Percentiles rank a stretch among this genome's conserved stretches.
phyloP scores from a whole-genome alignment of 2,797 vertebrate species.

The Hemibagrus guttatus region DNA sequence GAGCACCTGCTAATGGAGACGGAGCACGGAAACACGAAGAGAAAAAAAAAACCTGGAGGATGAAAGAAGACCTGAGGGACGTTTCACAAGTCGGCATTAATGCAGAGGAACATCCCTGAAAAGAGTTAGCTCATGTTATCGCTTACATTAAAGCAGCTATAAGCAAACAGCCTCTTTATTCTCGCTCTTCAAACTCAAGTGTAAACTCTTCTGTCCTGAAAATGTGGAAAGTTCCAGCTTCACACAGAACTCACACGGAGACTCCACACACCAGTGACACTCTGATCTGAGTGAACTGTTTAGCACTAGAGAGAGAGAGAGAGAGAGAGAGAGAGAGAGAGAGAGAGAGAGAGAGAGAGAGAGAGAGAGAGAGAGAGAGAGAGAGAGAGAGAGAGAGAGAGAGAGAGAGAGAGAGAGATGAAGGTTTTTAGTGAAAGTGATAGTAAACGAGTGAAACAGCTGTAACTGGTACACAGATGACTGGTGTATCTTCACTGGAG shows the following conservation, averaged over 20 bases:
- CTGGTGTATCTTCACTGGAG: neutral
- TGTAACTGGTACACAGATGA: neutral
- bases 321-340: neutral
- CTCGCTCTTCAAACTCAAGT: neutral
- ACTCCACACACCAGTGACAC: too few species aligned
- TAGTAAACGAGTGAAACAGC: neutral
- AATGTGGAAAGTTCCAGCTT: too few species aligned
- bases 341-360: neutral
- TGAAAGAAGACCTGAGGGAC: neutral
- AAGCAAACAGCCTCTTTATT: neutral
- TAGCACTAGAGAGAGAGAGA: too few species aligned
- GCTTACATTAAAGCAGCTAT: neutral
- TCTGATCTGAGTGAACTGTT: too few species aligned
- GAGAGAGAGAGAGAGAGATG: neutral
- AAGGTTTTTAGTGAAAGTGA: neutral
- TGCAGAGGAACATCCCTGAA: neutral
- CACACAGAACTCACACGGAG: too few species aligned
- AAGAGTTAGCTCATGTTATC: neutral
- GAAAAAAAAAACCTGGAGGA: neutral
- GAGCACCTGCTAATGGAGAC: constrained; percentile 9
- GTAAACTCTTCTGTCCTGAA: neutral
- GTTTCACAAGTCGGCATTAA: neutral
- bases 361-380: neutral
- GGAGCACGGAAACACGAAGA: neutral
- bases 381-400: neutral